Evolutionary conservation across 2,888 invertebrate species (phyloP).

Genomic region (Andrena fulva): DNA sequence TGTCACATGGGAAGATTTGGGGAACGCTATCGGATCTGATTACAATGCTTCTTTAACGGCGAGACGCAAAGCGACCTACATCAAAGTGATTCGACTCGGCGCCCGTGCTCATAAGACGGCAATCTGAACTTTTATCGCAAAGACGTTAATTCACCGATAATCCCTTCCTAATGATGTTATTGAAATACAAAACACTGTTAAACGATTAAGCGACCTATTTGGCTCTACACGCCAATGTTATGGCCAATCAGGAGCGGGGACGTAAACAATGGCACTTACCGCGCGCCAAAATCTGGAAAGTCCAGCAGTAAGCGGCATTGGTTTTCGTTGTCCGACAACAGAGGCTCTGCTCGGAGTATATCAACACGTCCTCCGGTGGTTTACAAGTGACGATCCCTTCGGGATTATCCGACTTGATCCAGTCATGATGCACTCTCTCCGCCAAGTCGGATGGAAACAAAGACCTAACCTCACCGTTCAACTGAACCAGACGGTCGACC

Average conservation of each 20-base stretch:
- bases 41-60: not conserved
- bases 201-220: too few relatives aligned
- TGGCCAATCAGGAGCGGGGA: not conserved
- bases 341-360: conserved; percentile 21
- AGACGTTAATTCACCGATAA: too few relatives aligned
- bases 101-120: too few relatives aligned
- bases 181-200: too few relatives aligned
- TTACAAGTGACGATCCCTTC: conserved; percentile 36
- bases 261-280: conserved; percentile 58
- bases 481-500: conserved; percentile 15
- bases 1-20: not conserved
- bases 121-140: too few relatives aligned
- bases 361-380: conserved; percentile 18
- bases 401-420: conserved; percentile 67
- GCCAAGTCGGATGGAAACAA: conserved; percentile 49
- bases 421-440: conserved; percentile 56
- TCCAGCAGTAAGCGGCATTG: conserved; percentile 56
- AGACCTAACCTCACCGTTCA: conserved; percentile 30
- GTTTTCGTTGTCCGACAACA: conserved; percentile 37
- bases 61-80: too few relatives aligned
- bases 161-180: too few relatives aligned
- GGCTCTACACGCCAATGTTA: not conserved
- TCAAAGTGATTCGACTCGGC: too few relatives aligned
- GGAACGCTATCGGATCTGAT: not conserved
- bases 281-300: conserved; percentile 57